phyloP scores from a whole-genome alignment of 2,888 invertebrate species.

The Hyposoter didymator region DNA sequence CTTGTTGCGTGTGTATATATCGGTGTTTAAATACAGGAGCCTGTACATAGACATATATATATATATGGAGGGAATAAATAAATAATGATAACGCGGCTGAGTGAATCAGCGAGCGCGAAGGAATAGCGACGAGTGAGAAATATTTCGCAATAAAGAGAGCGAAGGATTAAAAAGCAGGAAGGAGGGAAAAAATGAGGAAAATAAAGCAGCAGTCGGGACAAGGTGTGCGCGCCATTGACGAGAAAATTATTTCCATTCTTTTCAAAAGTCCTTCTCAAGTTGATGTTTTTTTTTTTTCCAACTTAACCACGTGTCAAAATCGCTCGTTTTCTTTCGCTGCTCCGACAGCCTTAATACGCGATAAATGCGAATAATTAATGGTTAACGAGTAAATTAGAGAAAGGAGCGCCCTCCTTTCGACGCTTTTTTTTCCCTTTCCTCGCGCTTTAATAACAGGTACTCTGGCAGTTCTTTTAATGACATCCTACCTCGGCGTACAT shows the following conservation, averaged over 20 bases:
- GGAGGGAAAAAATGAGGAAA: slow-evolving; percentile 4
- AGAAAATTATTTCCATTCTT: slow-evolving; percentile 48
- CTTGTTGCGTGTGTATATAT: background rate
- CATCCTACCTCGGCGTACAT: background rate
- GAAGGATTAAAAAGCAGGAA: slow-evolving; percentile 27
- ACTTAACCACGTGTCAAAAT: slow-evolving; percentile 16
- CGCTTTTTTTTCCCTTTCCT: background rate
- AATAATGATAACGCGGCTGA: slow-evolving; percentile 75
- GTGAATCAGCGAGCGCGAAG: slow-evolving; percentile 67
- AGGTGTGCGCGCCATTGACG: slow-evolving; percentile 24
- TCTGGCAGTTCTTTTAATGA: slow-evolving; percentile 24
- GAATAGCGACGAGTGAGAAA: slow-evolving; percentile 17
- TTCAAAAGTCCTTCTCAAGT: slow-evolving; percentile 24
- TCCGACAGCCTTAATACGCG: slow-evolving; percentile 15
- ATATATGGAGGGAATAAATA: slow-evolving; percentile 78
- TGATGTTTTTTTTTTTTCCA: slow-evolving; percentile 3
- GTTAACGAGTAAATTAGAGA: slow-evolving; percentile 29
- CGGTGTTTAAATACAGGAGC: background rate
- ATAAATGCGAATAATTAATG: slow-evolving; percentile 46
- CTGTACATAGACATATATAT: background rate
- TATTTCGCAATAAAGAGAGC: background rate
- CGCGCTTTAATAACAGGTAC: slow-evolving; percentile 25
- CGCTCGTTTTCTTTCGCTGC: background rate
- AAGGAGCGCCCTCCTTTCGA: background rate
- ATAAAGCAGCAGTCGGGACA: background rate